These are phyloP conservation scores for Galleria mellonella DNA, from an alignment of 1,140 invertebrate species.

Conservation along the genomic window DNA sequence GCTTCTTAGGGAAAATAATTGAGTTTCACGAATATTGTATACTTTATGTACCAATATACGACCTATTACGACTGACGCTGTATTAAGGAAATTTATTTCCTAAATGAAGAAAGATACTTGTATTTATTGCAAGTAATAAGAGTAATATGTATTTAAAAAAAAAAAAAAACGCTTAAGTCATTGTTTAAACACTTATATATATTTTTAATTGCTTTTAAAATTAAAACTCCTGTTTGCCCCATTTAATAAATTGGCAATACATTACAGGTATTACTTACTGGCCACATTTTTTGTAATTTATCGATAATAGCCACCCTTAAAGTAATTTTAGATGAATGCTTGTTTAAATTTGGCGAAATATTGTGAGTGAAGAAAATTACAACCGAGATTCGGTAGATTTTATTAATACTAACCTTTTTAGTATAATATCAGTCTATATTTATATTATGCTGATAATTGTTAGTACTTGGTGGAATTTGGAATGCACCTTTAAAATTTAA, in stretches of 20 bases:
- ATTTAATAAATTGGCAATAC: constrained; percentile 10
- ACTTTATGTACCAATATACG: no score
- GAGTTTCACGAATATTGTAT: no score
- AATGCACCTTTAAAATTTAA: no score
- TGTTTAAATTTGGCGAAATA: neutral
- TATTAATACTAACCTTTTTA: neutral
- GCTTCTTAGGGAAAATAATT: no score
- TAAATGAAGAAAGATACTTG: neutral
- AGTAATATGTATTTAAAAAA: neutral
- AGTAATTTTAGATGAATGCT: constrained; percentile 6
- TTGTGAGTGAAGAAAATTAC: neutral
- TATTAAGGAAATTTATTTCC: no score
- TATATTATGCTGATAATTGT: neutral
- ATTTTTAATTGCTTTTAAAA: constrained; percentile 10
- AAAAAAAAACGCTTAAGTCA: no score
- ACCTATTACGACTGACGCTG: no score
- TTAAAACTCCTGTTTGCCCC: constrained; percentile 8
- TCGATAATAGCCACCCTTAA: neutral
- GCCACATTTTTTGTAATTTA: constrained; percentile 8
- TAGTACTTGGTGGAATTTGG: no score
- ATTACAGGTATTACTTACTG: constrained; percentile 6
- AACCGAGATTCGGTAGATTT: neutral
- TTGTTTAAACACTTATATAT: neutral
- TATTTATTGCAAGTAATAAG: neutral
- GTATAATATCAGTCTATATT: neutral